These are phyloP conservation scores for Berghia stephanieae DNA, from an alignment of 1,140 invertebrate genomes.

Conservation along the genomic window DNA sequence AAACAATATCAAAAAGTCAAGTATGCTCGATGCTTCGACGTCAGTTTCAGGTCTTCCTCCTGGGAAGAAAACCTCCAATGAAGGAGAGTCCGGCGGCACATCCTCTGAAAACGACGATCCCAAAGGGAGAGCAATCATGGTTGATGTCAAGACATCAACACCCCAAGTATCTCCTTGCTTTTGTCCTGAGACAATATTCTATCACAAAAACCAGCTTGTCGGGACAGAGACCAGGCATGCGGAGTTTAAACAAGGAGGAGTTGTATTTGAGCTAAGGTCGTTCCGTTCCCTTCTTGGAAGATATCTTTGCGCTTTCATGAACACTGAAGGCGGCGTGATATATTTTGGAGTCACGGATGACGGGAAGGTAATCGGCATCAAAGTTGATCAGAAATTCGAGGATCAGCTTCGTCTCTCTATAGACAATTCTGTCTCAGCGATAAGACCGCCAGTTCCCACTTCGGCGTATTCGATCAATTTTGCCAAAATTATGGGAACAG, in stretches of 20 bases:
- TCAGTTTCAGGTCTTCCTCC: neutral
- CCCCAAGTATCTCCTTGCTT: neutral
- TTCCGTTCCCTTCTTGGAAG: neutral
- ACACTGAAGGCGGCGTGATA: constrained; percentile 21
- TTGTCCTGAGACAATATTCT: constrained; percentile 27
- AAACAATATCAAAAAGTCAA: too few relatives aligned
- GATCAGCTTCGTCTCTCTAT: neutral
- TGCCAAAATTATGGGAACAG: neutral
- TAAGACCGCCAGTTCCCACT: neutral
- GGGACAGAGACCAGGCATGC: constrained; percentile 26
- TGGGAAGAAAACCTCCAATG: neutral
- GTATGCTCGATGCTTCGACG: neutral
- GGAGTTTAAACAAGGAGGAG: constrained; percentile 21
- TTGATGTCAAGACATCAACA: constrained; percentile 13
- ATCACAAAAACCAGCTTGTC: neutral
- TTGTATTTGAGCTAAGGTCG: neutral
- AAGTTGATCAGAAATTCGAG: neutral
- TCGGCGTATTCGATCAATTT: constrained; percentile 18
- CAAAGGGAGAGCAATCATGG: neutral
- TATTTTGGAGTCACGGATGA: constrained; percentile 23
- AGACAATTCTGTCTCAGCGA: neutral
- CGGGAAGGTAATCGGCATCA: constrained; percentile 14
- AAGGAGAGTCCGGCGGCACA: neutral
- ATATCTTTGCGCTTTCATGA: constrained; percentile 24
- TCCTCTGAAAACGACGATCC: neutral